These are phyloP conservation scores for Chromoteleia sp. DNA, from an alignment of 2,888 invertebrate genomes.

Conservation along the genomic window DNA sequence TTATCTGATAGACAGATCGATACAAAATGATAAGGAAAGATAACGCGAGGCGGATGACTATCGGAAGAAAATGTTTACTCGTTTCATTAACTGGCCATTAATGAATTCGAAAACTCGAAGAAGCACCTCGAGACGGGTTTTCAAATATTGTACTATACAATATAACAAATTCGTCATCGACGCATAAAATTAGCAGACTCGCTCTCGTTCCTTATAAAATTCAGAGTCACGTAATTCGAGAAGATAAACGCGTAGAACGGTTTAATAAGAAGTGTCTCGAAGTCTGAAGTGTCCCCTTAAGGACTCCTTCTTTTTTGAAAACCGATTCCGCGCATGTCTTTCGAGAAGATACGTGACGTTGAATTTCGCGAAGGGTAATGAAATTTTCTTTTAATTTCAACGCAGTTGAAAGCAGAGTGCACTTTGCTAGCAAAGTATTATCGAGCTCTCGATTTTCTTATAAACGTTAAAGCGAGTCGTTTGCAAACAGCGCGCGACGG, in stretches of 20 bases:
- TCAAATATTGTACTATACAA: too few relatives aligned
- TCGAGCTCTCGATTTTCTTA: constrained; percentile 9
- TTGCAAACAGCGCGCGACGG: too few relatives aligned
- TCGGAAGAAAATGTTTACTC: not conserved
- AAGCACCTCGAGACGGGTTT: too few relatives aligned
- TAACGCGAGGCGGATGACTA: constrained; percentile 23
- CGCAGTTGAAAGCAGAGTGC: constrained; percentile 25
- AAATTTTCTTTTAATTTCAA: constrained; percentile 39
- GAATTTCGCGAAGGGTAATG: constrained; percentile 42
- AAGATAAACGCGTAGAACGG: constrained; percentile 43
- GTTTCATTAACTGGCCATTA: not conserved
- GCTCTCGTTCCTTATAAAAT: constrained; percentile 15
- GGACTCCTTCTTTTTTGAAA: constrained; percentile 19
- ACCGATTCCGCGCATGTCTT: constrained; percentile 2
- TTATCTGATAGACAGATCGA: constrained; percentile 74
- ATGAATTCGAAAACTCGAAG: not conserved
- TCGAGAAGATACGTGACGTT: constrained; percentile 44
- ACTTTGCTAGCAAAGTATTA: constrained; percentile 24
- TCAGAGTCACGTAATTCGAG: constrained; percentile 46
- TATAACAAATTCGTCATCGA: not conserved
- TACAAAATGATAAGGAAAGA: constrained; percentile 28
- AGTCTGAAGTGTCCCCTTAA: constrained; percentile 36
- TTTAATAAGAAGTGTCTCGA: constrained; percentile 43
- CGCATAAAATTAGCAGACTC: constrained; percentile 17
- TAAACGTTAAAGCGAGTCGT: too few relatives aligned